Conservation (phyloP, 2,113 vertebrate species). For the Hyperopisus bebe region DNA sequence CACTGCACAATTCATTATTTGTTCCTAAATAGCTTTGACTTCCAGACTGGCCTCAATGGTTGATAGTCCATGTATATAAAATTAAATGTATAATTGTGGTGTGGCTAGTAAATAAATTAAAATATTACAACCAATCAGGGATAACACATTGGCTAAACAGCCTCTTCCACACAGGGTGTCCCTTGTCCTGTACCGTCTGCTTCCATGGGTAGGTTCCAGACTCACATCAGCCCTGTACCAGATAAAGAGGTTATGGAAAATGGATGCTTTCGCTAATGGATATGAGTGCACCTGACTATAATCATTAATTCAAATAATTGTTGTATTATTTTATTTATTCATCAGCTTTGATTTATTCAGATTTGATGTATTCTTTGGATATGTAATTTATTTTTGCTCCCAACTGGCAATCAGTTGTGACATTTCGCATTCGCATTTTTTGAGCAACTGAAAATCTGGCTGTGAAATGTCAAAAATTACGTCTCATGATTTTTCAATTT, state of each 20-base stretch:
- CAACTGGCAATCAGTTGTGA: conserved; percentile 6
- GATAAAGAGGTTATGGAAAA: not conserved
- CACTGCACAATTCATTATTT: not conserved
- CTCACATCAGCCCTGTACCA: not conserved
- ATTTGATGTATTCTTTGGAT: not conserved
- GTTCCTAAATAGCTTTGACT: not conserved
- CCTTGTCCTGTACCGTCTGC: not conserved
- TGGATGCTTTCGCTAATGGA: not conserved
- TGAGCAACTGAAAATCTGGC: not conserved
- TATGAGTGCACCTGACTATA: not conserved
- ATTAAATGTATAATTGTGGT: not conserved
- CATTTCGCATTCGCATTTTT: not conserved
- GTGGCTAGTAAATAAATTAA: not conserved
- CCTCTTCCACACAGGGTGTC: not conserved
- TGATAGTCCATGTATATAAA: not conserved
- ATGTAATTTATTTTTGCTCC: not conserved
- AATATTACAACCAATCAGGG: not conserved
- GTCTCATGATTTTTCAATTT: not conserved
- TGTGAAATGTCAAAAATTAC: conserved; percentile 3
- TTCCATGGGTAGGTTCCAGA: not conserved
- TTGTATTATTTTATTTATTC: not conserved
- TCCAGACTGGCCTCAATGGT: not conserved
- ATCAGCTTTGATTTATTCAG: not conserved
- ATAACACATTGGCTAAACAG: not conserved
- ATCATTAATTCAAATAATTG: conserved; percentile 1